Evolutionary conservation across 2,797 vertebrate genomes (phyloP).

Genomic region (Rhabdophis nuchalis): DNA sequence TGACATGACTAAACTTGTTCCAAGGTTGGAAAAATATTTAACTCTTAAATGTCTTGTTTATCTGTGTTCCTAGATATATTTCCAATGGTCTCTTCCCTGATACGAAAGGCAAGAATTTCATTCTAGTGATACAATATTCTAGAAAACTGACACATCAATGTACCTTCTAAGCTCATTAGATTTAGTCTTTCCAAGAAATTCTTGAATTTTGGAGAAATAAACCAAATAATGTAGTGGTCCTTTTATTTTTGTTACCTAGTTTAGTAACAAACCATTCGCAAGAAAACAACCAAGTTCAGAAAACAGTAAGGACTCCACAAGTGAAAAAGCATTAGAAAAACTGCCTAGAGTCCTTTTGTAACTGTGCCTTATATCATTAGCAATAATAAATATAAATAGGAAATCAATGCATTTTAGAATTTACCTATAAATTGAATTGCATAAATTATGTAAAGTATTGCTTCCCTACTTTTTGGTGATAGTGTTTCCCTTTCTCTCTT

Average conservation of each 20-base stretch:
- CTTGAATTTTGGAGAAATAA: neutral
- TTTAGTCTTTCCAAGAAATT: neutral
- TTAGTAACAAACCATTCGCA: neutral
- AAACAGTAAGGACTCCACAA: neutral
- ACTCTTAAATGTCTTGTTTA: neutral
- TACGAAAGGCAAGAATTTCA: neutral
- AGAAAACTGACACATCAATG: neutral
- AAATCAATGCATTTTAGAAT: neutral
- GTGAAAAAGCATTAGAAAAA: neutral
- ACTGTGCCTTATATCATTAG: neutral
- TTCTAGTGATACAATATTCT: neutral
- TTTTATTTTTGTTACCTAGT: neutral
- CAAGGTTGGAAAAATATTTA: neutral
- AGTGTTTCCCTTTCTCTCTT: neutral
- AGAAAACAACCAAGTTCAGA: neutral
- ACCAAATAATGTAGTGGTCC: neutral
- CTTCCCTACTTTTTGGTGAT: neutral
- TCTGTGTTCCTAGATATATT: neutral
- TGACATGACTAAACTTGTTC: neutral
- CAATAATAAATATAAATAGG: neutral
- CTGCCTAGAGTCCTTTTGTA: neutral
- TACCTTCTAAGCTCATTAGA: neutral
- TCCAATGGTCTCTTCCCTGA: neutral
- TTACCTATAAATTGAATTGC: neutral
- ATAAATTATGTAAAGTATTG: neutral